These are phyloP conservation scores for Conistra vaccinii DNA, from an alignment of 2,888 invertebrate species.

Conservation along the genomic window DNA sequence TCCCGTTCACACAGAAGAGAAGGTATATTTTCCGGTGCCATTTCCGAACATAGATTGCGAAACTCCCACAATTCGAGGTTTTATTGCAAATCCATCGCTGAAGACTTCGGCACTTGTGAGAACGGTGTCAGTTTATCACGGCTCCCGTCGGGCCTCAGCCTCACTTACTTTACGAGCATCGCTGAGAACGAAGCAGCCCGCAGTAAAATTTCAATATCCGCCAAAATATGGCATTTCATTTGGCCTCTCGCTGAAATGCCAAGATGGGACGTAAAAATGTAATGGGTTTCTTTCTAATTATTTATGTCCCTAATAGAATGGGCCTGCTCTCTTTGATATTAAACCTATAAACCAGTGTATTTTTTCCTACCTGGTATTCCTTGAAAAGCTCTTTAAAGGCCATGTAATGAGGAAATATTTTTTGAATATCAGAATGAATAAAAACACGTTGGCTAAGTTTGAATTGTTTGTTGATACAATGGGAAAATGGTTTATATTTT, in stretches of 20 bases:
- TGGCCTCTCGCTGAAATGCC: conserved; percentile 75
- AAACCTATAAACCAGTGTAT: conserved; percentile 65
- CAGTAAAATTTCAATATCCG: conserved; percentile 84
- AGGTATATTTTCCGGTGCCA: conserved; percentile 57
- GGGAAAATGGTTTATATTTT: neutral
- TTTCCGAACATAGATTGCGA: conserved; percentile 63
- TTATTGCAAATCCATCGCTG: conserved; percentile 74
- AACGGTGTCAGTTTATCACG: conserved; percentile 72
- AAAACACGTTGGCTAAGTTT: conserved; percentile 52
- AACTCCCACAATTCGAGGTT: conserved; percentile 66
- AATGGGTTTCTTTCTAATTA: conserved; percentile 70
- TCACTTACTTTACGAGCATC: conserved; percentile 74
- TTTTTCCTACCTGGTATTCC: conserved; percentile 45
- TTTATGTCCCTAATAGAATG: conserved; percentile 66
- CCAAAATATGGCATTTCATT: conserved; percentile 83
- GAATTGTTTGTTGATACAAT: conserved; percentile 8
- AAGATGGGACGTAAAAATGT: conserved; percentile 71
- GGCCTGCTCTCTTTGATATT: conserved; percentile 63
- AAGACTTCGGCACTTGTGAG: conserved; percentile 69
- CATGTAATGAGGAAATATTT: conserved; percentile 34
- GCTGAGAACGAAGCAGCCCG: conserved; percentile 72
- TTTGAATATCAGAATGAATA: conserved; percentile 19
- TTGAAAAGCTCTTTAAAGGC: conserved; percentile 23
- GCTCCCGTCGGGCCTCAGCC: conserved; percentile 43
- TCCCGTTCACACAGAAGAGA: conserved; percentile 43